Base-by-base conservation (phyloP, 2,113 vertebrate genomes). In the Pyxicephalus adspersus region DNA sequence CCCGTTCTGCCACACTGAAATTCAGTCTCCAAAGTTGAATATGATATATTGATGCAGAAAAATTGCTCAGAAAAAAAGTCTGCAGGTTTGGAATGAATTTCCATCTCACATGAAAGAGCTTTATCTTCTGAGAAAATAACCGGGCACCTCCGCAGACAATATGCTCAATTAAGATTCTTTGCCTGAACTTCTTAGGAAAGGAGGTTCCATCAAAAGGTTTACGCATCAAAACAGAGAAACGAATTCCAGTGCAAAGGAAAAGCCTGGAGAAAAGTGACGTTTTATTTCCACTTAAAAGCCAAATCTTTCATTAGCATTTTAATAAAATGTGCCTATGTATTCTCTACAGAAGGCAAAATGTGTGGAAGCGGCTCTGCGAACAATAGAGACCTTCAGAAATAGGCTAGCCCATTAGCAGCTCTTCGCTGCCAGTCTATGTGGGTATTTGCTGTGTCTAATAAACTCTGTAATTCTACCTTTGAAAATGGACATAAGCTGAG, bases 271-370 rank as follows among this genome's bases (percentile, higher is more conserved):
- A 72, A 80, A 18, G 29, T 52, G 22, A 63, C 52, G 23, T 66
- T 64, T 81, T 82, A 82, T 81, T 81, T 81, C 58, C 79, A 81
- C 80, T 82, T 82, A 82, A 82, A 82, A 82, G 80, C 63, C 63
- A 75, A 64, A 74, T 58, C 79, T 75, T 82, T 82, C 80, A 82
- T 82, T 82, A 82, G 80, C 80, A 82, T 82, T 82, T 82, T 65
- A 82, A 82, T 82, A 82, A 75, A 75, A 82, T 66, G 75, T 65
- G 51, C 16, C 28, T 66, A 38, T 65, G 73, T 63, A 64, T 74
- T 65, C 57, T n/a, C 52, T 25, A 28, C 51, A 74, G 70, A 28
- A 75, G 80, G 58, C 45, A 81, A 64, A 68, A 70, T 65, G 51
- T 54, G 71, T 29, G 61, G 57, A 81, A 81, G 58, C 54, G 11